Percentiles rank a stretch among this genome's conserved stretches.
Conservation (phyloP, 2,888 invertebrate species). For the Oscheius sp. region DNA sequence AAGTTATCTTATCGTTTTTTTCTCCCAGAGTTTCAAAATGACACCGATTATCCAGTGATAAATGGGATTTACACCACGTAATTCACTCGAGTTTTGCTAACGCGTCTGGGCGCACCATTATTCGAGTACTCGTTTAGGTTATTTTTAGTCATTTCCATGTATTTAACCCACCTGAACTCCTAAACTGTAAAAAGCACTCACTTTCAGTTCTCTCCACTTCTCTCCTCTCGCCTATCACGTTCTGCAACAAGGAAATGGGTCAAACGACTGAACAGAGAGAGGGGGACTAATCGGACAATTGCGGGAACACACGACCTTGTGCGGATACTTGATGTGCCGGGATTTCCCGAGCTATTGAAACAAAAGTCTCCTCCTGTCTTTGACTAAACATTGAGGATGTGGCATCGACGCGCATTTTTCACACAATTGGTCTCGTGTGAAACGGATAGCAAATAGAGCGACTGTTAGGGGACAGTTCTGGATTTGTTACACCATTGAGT, state of each 20-base stretch:
- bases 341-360: conserved; percentile 38
- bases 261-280: background rate
- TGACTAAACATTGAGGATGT: conserved; percentile 3
- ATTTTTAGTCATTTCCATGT: too few species aligned
- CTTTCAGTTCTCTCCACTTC: too few species aligned
- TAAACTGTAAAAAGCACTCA: background rate
- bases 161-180: too few species aligned
- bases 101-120: too few species aligned
- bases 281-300: conserved; percentile 6
- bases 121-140: too few species aligned
- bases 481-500: background rate
- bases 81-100: background rate
- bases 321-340: conserved; percentile 64
- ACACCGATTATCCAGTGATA: too few species aligned
- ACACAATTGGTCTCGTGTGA: background rate
- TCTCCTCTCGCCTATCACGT: too few species aligned
- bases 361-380: conserved; percentile 14
- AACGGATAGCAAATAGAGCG: background rate
- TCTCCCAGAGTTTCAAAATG: too few species aligned
- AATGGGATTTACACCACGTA: background rate
- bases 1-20: too few species aligned
- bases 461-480: background rate
- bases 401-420: background rate
- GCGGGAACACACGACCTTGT: conserved; percentile 54
- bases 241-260: conserved; percentile 1